Percentiles rank a stretch among this genome's conserved stretches.
Evolutionary conservation across 2,888 invertebrate genomes (phyloP).

Genomic region (Argyra leucocephala): DNA sequence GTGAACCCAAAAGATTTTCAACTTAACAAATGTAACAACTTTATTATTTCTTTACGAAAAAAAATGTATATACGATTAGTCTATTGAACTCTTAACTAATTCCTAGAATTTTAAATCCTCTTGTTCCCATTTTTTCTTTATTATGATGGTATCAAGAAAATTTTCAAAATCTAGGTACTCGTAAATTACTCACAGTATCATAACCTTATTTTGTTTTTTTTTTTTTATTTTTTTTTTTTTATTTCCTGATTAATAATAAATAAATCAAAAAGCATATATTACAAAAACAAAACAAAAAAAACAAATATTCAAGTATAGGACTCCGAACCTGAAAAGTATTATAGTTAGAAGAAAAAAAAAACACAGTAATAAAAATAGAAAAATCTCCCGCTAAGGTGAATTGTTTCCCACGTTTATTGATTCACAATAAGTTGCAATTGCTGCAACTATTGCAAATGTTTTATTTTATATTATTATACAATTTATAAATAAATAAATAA

Average conservation of each 20-base stretch:
- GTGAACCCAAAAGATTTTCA: too few relatives aligned
- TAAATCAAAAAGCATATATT: neutral
- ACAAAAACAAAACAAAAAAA: neutral
- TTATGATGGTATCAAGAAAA: too few relatives aligned
- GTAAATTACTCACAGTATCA: neutral
- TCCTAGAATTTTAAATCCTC: too few relatives aligned
- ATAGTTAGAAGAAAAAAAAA: neutral
- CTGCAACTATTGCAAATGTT: neutral
- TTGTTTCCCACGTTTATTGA: conserved; percentile 11
- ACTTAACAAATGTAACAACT: too few relatives aligned
- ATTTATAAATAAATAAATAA: neutral
- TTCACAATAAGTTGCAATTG: conserved; percentile 4
- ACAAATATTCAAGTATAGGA: neutral
- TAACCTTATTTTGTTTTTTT: neutral
- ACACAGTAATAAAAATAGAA: neutral
- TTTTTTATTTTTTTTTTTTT: neutral
- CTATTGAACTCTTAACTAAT: too few relatives aligned
- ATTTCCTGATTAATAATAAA: neutral
- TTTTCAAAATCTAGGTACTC: too few relatives aligned
- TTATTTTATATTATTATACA: neutral
- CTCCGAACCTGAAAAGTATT: neutral
- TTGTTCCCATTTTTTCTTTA: too few relatives aligned
- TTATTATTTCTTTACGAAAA: too few relatives aligned
- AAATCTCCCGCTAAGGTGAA: conserved; percentile 11
- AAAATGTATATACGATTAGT: too few relatives aligned